Evolutionary conservation across 2,888 invertebrate species (phyloP), one percentile per base, ranked within the genome.

Genomic region (Apamea sordens): DNA sequence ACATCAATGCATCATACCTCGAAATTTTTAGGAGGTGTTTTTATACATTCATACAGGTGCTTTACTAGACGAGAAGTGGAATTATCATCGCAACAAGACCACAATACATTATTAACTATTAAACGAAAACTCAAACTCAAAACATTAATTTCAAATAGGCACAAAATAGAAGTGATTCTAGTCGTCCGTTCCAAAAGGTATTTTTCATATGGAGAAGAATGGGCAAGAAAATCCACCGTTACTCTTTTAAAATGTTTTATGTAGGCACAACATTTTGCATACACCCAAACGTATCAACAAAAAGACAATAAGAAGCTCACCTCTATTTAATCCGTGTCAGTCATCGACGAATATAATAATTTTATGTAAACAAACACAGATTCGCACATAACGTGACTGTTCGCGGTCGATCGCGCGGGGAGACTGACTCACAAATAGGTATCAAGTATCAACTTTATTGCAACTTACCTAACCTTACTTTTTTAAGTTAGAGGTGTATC

Each of bases 351-450:
- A 80, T 87, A 67, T 76, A 73, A 67, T 80, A 28, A 64, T 68
- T 44, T 76, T 67, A 65, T 15, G 70, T 79, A 88, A 88, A 85
- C 76, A 85, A 32, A 36, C 70, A 72, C 73, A 68, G 21, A 69
- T 15, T 63, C 32, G 36, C 63, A 81, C 68, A 32, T 5, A 7
- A 83, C 86, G 84, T 84, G 85, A 74, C 88, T 76, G 70, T 8
- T 68, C 89, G 65, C 76, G 67, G 1, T 47, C 44, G 47, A 72
- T 41, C 41, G 74, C 87, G 74, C 81, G 83, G 82, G 77, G 78
- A 87, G 69, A 90, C 90, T 90, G 89, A 88, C 64, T 86, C 82
- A 80, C 28, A 15, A 11, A 13, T 78, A 68, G 28, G 15, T 41
- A n/a, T n/a, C n/a, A n/a, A n/a, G n/a, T n/a, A 64, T 79, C 53